phyloP scores from a whole-genome alignment of 2,888 invertebrate genomes.

The Ypsolopha scabrella region DNA sequence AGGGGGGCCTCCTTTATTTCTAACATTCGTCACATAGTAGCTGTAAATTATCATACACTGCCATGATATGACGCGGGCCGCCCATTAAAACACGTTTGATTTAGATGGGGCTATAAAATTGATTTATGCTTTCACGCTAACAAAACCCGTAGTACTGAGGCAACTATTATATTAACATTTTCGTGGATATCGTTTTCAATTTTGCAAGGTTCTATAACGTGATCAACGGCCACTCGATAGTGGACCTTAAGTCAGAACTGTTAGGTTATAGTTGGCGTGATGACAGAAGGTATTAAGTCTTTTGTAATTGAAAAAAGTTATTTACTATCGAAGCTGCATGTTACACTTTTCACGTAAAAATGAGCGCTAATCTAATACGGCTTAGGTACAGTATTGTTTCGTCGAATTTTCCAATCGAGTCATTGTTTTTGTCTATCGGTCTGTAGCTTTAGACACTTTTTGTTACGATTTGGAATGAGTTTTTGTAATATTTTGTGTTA shows the following conservation, averaged over 20 bases:
- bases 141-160: conserved; percentile 69
- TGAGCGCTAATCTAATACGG: conserved; percentile 20
- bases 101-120: conserved; percentile 73
- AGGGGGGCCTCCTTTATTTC: conserved; percentile 63
- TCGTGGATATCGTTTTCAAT: conserved; percentile 64
- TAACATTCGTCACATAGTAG: conserved; percentile 72
- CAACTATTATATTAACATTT: conserved; percentile 72
- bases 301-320: conserved; percentile 62
- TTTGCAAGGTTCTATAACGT: conserved; percentile 44
- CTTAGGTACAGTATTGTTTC: conserved; percentile 26
- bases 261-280: conserved; percentile 17
- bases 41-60: conserved; percentile 71
- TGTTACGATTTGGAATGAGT: conserved; percentile 27
- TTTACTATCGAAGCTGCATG: conserved; percentile 61
- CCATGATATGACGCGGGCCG: conserved; percentile 71
- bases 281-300: conserved; percentile 34
- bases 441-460: conserved; percentile 59
- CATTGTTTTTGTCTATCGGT: conserved; percentile 62
- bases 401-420: conserved; percentile 25
- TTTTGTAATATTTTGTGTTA: conserved; percentile 6
- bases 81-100: conserved; percentile 73
- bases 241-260: conserved; percentile 11
- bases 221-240: conserved; percentile 12
- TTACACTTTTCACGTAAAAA: conserved; percentile 16
- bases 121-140: conserved; percentile 72